Percentiles rank a stretch among this genome's conserved stretches.
phyloP scores from a whole-genome alignment of 2,888 invertebrate species.

The Lasioglossum morio region DNA sequence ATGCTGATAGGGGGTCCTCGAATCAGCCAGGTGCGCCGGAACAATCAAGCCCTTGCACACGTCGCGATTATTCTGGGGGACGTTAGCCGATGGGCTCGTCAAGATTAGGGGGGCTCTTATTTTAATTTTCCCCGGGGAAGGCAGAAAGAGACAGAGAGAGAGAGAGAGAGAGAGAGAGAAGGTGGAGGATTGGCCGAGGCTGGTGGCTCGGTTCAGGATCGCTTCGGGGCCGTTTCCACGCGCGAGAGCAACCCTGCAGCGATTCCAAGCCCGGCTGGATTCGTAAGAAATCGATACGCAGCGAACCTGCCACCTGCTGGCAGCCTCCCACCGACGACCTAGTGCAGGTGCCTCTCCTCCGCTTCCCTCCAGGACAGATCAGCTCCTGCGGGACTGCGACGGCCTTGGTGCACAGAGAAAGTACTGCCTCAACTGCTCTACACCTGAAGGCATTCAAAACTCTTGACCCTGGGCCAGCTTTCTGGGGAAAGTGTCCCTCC shows the following conservation, averaged over 20 bases:
- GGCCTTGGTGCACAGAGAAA: conserved; percentile 3
- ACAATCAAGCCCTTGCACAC: not conserved
- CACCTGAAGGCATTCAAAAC: not conserved
- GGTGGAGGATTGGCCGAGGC: conserved; percentile 16
- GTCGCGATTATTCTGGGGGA: not conserved
- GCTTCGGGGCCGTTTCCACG: conserved; percentile 58
- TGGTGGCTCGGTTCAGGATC: conserved; percentile 36
- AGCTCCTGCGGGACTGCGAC: not conserved
- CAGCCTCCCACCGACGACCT: conserved; percentile 70
- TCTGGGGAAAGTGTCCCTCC: not conserved
- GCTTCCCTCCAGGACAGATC: conserved; percentile 54
- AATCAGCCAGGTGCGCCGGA: not conserved
- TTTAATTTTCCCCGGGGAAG: conserved; percentile 39
- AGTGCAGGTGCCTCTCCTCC: conserved; percentile 65
- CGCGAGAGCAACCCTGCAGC: conserved; percentile 68
- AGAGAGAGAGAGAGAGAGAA: not conserved
- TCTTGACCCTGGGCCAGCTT: not conserved
- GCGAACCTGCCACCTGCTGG: conserved; percentile 83
- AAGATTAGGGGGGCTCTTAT: conserved; percentile 22
- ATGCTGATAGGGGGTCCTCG: not conserved
- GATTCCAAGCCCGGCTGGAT: conserved; percentile 80
- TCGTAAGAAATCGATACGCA: conserved; percentile 83
- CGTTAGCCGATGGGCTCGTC: conserved; percentile 8
- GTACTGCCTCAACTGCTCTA: not conserved
- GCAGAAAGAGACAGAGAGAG: not conserved